Evolutionary conservation across 2,113 vertebrate species (phyloP).

Genomic region (Salvelinus fontinalis): DNA sequence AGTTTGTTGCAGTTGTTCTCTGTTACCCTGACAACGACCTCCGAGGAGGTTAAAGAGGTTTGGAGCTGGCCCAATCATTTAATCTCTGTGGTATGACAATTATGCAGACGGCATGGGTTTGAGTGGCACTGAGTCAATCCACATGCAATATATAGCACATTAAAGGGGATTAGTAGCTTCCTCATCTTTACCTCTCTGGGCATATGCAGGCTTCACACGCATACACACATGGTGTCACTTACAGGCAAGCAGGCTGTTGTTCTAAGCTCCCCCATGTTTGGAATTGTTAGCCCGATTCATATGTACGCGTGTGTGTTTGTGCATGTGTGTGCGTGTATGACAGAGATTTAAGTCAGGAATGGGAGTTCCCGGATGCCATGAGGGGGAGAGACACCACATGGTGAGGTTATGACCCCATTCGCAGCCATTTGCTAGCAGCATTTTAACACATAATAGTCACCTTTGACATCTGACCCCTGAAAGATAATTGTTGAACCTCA

Average conservation of each 20-base stretch:
- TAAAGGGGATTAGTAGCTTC: slow-evolving; percentile 37
- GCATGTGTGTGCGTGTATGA: too few species aligned
- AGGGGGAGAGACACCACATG: slow-evolving; percentile 12
- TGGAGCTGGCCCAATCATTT: slow-evolving; percentile 38
- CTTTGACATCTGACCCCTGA: slow-evolving; percentile 35
- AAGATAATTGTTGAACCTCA: slow-evolving; percentile 16
- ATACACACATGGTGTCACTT: slow-evolving; percentile 22
- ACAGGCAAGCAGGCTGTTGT: slow-evolving; percentile 10
- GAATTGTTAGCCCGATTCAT: background rate
- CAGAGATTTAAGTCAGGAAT: slow-evolving; percentile 6
- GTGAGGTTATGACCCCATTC: slow-evolving; percentile 23
- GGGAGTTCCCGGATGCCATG: slow-evolving; percentile 8
- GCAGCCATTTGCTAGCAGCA: slow-evolving; percentile 10
- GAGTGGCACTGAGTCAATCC: slow-evolving; percentile 35
- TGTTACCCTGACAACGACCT: slow-evolving; percentile 62
- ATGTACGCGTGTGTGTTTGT: background rate
- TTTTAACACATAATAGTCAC: slow-evolving; percentile 12
- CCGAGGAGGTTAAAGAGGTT: slow-evolving; percentile 40
- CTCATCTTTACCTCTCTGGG: slow-evolving; percentile 4
- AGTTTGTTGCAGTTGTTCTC: slow-evolving; percentile 54
- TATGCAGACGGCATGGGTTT: slow-evolving; percentile 50
- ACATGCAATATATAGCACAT: slow-evolving; percentile 17
- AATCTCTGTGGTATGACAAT: slow-evolving; percentile 51
- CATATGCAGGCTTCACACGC: background rate
- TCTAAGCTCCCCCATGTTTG: slow-evolving; percentile 24